phyloP scores from a whole-genome alignment of 2,113 vertebrate species.

The Nannobrachium achirus region DNA sequence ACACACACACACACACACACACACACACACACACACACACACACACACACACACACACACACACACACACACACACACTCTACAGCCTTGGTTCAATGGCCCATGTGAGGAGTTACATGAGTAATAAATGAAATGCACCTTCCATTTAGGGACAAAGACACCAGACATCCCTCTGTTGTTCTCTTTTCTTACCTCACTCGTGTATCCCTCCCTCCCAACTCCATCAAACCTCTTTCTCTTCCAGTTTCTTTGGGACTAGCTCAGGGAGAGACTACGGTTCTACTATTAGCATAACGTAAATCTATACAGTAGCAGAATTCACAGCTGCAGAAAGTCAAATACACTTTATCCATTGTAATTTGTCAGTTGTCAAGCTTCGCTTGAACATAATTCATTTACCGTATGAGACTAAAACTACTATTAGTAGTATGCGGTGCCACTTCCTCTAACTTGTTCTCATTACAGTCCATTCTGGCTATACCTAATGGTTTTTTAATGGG shows the following conservation, averaged over 20 bases:
- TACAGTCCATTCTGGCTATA: conserved; percentile 35
- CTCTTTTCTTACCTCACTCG: conserved; percentile 1
- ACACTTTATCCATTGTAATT: background rate
- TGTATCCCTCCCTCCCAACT: background rate
- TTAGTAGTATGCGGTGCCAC: conserved; percentile 21
- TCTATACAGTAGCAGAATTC: background rate
- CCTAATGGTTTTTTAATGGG: conserved; percentile 55
- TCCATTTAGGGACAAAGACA: background rate
- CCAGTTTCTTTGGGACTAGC: background rate
- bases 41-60: too few species aligned
- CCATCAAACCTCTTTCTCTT: background rate
- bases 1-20: too few species aligned
- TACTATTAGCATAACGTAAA: background rate
- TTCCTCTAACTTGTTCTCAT: conserved; percentile 33
- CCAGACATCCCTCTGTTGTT: too few species aligned
- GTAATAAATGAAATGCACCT: conserved; percentile 35
- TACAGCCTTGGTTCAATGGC: background rate
- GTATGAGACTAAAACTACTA: conserved; percentile 14
- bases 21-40: too few species aligned
- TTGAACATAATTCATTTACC: conserved; percentile 19
- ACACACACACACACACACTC: background rate
- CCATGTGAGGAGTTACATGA: conserved; percentile 41
- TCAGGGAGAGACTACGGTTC: background rate
- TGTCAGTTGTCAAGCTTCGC: background rate
- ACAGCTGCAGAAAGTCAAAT: conserved; percentile 14